phyloP scores from a whole-genome alignment of 2,797 vertebrate species.

The Acrocephalus scirpaceus region DNA sequence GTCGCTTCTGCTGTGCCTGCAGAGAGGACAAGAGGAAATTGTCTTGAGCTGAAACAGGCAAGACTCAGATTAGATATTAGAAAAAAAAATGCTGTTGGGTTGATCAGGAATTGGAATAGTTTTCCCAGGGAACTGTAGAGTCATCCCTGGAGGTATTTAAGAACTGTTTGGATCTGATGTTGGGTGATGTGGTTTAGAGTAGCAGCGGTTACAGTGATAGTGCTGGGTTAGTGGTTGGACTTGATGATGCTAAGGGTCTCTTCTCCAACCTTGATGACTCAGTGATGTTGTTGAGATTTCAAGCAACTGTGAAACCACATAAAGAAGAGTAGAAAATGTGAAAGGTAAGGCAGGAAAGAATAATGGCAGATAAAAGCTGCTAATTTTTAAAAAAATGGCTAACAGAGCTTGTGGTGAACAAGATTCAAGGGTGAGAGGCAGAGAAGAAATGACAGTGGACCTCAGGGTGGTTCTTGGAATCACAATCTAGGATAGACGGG shows the following conservation, averaged over 20 bases:
- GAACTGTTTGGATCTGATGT: neutral
- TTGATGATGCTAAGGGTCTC: neutral
- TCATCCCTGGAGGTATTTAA: neutral
- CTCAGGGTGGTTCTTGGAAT: neutral
- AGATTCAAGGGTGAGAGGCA: neutral
- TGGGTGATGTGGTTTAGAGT: neutral
- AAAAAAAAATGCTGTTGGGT: neutral
- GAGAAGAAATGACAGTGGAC: neutral
- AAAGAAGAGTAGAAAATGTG: neutral
- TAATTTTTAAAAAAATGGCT: neutral
- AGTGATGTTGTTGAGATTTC: neutral
- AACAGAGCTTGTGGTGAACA: neutral
- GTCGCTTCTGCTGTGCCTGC: neutral
- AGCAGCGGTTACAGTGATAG: neutral
- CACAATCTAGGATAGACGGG: neutral
- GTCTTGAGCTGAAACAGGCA: rapidly evolving
- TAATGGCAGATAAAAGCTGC: neutral
- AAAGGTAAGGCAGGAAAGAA: neutral
- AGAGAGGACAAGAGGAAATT: neutral
- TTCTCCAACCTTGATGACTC: neutral
- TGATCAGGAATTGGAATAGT: neutral
- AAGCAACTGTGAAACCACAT: neutral
- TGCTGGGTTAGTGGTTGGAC: neutral
- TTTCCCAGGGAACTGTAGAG: neutral
- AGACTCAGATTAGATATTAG: neutral